Evolutionary conservation across 2,797 vertebrate genomes (phyloP).

Genomic region (Rhynchonycteris naso): DNA sequence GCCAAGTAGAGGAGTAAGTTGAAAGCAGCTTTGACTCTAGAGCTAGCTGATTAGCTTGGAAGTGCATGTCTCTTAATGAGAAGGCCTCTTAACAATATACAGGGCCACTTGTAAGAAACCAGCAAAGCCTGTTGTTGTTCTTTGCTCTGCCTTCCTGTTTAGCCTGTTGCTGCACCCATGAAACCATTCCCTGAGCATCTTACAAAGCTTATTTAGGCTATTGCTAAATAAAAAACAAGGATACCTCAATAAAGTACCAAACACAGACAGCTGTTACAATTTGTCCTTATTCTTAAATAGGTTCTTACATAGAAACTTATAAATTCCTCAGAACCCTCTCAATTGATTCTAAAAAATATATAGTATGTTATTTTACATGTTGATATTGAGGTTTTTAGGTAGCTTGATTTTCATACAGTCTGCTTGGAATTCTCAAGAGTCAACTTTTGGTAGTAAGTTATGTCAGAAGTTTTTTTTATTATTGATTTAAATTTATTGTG

Average conservation of each 20-base stretch:
- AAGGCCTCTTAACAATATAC: background rate
- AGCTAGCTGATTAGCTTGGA: background rate
- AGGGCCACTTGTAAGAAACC: slow-evolving; percentile 9
- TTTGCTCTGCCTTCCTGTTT: slow-evolving; percentile 51
- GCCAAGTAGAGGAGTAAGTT: background rate
- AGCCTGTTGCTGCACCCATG: slow-evolving; percentile 61
- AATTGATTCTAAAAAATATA: background rate
- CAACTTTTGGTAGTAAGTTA: background rate
- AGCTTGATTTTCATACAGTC: background rate
- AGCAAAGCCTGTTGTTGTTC: slow-evolving; percentile 47
- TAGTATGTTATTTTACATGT: background rate
- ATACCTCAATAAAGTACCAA: background rate
- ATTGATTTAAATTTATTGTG: too few relatives aligned
- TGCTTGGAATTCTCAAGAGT: background rate
- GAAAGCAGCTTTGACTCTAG: background rate
- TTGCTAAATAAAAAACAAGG: slow-evolving; percentile 54
- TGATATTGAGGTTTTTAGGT: background rate
- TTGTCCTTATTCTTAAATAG: slow-evolving; percentile 4
- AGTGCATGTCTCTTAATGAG: background rate
- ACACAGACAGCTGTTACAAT: background rate
- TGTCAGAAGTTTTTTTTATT: background rate
- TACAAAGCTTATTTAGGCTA: slow-evolving; percentile 41
- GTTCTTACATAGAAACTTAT: background rate
- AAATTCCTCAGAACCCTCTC: background rate
- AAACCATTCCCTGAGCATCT: slow-evolving; percentile 58